Conservation (phyloP, 2,113 vertebrate genomes). For the Erpornis zantholeuca region DNA sequence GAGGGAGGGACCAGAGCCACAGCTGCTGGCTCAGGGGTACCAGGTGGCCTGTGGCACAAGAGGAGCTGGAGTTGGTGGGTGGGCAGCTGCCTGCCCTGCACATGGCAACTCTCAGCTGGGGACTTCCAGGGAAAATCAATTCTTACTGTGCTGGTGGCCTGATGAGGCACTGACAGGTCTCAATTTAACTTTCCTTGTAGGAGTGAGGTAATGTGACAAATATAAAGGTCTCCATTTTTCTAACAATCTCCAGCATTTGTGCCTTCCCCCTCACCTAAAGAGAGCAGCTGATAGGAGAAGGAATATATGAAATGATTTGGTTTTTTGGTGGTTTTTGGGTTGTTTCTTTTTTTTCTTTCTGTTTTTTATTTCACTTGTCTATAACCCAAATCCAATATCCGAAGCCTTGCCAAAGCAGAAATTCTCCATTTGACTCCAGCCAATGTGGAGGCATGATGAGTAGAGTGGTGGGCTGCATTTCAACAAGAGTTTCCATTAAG, state of each 20-base stretch:
- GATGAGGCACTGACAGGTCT: background rate
- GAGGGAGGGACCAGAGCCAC: background rate
- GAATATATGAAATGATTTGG: background rate
- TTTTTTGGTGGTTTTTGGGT: too few relatives aligned
- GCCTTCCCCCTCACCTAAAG: background rate
- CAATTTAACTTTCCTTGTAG: background rate
- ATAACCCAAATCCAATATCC: background rate
- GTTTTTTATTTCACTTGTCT: background rate
- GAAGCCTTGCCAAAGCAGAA: background rate
- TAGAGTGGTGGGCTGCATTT: background rate
- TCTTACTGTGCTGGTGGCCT: background rate
- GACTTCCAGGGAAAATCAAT: background rate
- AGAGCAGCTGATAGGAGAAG: background rate
- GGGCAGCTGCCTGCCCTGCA: background rate
- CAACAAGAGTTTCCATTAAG: background rate
- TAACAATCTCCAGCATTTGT: background rate
- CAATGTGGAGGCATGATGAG: background rate
- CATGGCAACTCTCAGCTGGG: fast-evolving
- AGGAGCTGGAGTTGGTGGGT: fast-evolving
- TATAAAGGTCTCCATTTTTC: background rate
- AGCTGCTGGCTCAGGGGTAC: background rate
- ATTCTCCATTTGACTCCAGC: background rate
- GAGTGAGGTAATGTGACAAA: background rate
- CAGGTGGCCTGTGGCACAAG: background rate
- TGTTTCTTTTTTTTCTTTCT: background rate